A percentile compares a stretch with the other conserved stretches of the same genome.
Conservation (phyloP, 2,113 vertebrate species). For the Polyodon spathula region DNA sequence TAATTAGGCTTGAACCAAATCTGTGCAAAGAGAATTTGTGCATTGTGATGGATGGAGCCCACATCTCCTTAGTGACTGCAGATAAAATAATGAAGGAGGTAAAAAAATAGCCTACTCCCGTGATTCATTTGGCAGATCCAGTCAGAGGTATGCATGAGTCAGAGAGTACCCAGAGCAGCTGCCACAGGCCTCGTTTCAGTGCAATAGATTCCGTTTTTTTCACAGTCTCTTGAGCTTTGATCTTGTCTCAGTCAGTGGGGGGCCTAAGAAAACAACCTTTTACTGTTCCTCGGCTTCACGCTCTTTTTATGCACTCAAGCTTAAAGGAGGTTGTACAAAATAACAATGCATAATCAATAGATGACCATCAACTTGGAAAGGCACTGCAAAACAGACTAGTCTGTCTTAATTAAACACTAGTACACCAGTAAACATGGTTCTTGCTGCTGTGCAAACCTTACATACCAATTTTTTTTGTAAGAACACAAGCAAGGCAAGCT, state of each 20-base stretch:
- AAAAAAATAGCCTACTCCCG: conserved; percentile 54
- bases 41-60: conserved; percentile 89
- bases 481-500: too few relatives aligned
- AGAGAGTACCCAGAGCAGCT: conserved; percentile 59
- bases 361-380: conserved; percentile 38
- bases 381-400: too few relatives aligned
- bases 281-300: conserved; percentile 79
- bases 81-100: conserved; percentile 75
- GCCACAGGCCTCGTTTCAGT: conserved; percentile 64
- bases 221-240: conserved; percentile 82
- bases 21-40: conserved; percentile 79
- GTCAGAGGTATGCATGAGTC: conserved; percentile 59
- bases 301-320: conserved; percentile 48
- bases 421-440: too few relatives aligned
- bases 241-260: conserved; percentile 86
- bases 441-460: too few relatives aligned
- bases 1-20: conserved; percentile 90
- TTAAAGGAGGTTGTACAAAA: conserved; percentile 60
- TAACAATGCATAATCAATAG: conserved; percentile 64
- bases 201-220: conserved; percentile 58
- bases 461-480: too few relatives aligned
- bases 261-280: conserved; percentile 84
- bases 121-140: conserved; percentile 56
- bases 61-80: conserved; percentile 77
- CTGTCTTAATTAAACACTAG: neutral